Percentiles rank a stretch among this genome's conserved stretches.
phyloP scores from a whole-genome alignment of 2,113 vertebrate species.

The Apistogramma diplotaenia region DNA sequence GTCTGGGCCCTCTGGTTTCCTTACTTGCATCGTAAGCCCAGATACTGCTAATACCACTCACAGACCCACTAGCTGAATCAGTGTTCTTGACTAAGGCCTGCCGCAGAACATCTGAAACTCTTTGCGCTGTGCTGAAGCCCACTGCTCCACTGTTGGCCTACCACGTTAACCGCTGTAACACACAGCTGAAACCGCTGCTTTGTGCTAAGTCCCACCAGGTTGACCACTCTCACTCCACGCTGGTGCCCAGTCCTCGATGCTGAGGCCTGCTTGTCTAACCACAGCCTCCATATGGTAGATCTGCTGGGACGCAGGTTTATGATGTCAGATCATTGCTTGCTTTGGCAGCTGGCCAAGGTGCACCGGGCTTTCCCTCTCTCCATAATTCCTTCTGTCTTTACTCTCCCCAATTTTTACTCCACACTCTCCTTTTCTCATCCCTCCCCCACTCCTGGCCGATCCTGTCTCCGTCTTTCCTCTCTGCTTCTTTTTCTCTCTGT shows the following conservation, averaged over 20 bases:
- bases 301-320: conserved; percentile 79
- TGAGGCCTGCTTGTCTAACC: conserved; percentile 64
- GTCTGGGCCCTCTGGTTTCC: conserved; percentile 33
- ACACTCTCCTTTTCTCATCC: conserved; percentile 61
- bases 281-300: conserved; percentile 69
- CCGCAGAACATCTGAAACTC: conserved; percentile 60
- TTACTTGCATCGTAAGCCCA: conserved; percentile 13
- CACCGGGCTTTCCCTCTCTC: conserved; percentile 71
- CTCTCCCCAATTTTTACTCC: conserved; percentile 54
- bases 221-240: conserved; percentile 47
- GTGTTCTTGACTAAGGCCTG: conserved; percentile 35
- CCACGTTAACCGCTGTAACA: conserved; percentile 71
- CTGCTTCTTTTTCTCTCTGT: conserved; percentile 56
- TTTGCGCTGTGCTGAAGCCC: conserved; percentile 46
- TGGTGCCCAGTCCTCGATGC: conserved; percentile 49
- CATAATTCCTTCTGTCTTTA: conserved; percentile 61
- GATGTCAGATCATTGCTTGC: conserved; percentile 80
- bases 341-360: conserved; percentile 71
- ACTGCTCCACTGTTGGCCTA: conserved; percentile 57
- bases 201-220: conserved; percentile 58
- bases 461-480: conserved; percentile 66
- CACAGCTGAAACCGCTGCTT: conserved; percentile 66
- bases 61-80: conserved; percentile 55
- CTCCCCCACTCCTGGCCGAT: conserved; percentile 61
- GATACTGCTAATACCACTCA: conserved; percentile 50